These are phyloP conservation scores for Calephelis perditalis DNA, from an alignment of 2,888 invertebrate species.

Conservation along the genomic window DNA sequence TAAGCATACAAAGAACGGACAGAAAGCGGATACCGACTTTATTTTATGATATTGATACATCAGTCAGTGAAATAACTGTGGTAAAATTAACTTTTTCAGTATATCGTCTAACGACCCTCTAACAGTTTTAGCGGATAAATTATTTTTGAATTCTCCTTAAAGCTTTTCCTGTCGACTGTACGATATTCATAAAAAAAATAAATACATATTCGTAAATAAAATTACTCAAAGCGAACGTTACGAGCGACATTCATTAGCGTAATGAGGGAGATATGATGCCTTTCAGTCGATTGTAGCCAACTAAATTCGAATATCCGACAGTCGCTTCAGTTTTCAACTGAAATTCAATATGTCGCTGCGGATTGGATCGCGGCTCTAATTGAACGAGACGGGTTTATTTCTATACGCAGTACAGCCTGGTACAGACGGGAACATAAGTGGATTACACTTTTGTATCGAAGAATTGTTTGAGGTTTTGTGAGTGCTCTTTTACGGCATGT, in stretches of 20 bases:
- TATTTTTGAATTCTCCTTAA: too few relatives aligned
- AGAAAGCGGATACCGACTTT: too few relatives aligned
- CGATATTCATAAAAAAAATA: conserved; percentile 1
- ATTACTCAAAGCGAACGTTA: conserved; percentile 9
- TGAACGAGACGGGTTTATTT: conserved; percentile 26
- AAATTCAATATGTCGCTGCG: conserved; percentile 33
- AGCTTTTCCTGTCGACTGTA: conserved; percentile 1
- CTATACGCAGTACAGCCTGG: conserved; percentile 2
- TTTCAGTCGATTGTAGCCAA: conserved; percentile 11
- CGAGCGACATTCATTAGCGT: conserved; percentile 12
- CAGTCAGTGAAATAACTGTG: too few relatives aligned
- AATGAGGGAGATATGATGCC: conserved; percentile 9
- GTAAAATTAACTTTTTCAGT: too few relatives aligned
- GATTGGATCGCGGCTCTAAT: conserved; percentile 29
- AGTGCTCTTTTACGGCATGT: background rate
- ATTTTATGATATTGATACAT: too few relatives aligned
- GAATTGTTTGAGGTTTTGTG: conserved; percentile 5
- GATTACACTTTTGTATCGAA: conserved; percentile 12
- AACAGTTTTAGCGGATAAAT: too few relatives aligned
- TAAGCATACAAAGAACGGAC: too few relatives aligned
- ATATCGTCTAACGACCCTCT: too few relatives aligned
- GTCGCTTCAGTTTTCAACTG: conserved; percentile 22
- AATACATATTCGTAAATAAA: conserved; percentile 3
- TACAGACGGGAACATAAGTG: conserved; percentile 10
- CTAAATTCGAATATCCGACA: conserved; percentile 16